Evolutionary conservation across 2,113 vertebrate species (phyloP).

Genomic region (Lepisosteus osseus): DNA sequence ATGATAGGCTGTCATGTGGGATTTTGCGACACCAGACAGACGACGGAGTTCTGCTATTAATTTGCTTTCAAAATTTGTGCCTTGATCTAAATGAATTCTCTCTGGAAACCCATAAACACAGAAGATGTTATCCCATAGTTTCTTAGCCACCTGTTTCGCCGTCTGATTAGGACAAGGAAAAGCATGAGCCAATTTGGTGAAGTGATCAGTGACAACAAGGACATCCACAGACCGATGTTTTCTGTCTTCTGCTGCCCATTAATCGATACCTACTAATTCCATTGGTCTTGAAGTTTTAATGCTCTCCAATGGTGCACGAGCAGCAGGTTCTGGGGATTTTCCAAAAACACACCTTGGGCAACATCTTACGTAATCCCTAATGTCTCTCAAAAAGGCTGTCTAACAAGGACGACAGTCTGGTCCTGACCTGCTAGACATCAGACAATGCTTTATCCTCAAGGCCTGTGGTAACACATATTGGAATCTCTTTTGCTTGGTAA

Average conservation of each 20-base stretch:
- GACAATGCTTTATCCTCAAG: neutral
- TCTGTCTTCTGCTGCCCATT: slow-evolving; percentile 18
- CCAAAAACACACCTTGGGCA: slow-evolving; percentile 18
- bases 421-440: slow-evolving; percentile 3
- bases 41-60: slow-evolving; percentile 10
- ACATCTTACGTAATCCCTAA: slow-evolving; percentile 2
- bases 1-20: slow-evolving; percentile 19
- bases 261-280: slow-evolving; percentile 22
- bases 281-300: slow-evolving; percentile 16
- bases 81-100: slow-evolving; percentile 18
- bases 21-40: slow-evolving; percentile 18
- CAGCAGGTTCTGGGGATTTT: slow-evolving; percentile 18
- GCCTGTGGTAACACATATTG: neutral
- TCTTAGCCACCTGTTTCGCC: slow-evolving; percentile 18
- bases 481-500: neutral
- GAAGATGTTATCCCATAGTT: slow-evolving; percentile 21
- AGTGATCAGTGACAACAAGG: slow-evolving; percentile 25
- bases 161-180: slow-evolving; percentile 18
- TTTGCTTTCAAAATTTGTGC: slow-evolving; percentile 19
- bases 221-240: slow-evolving; percentile 14
- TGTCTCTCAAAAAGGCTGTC: slow-evolving; percentile 5
- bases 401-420: neutral
- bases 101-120: slow-evolving; percentile 20
- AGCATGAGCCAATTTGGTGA: slow-evolving; percentile 17
- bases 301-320: slow-evolving; percentile 13